A percentile compares a stretch with the other conserved stretches of the same genome.
phyloP scores from a whole-genome alignment of 2,797 vertebrate species.

The Chelmon rostratus region DNA sequence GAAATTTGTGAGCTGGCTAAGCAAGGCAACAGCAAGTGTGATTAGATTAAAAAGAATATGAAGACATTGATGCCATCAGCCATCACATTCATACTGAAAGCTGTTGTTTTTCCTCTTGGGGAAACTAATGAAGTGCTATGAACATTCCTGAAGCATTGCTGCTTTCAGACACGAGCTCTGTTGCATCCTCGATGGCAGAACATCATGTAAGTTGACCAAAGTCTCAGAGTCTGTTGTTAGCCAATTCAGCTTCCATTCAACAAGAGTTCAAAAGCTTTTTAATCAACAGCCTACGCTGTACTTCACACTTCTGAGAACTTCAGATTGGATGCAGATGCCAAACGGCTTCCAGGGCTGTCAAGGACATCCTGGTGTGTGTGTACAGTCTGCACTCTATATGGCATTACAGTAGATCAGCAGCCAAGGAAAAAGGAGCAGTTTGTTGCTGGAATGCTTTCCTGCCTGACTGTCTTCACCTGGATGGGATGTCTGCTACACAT shows the following conservation, averaged over 20 bases:
- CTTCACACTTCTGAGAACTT: slow-evolving; percentile 10
- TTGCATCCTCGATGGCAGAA: slow-evolving; percentile 8
- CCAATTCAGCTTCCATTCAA: slow-evolving; percentile 8
- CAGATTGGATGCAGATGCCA: slow-evolving; percentile 25
- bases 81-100: background rate
- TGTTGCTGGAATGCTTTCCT: slow-evolving; percentile 3
- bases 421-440: slow-evolving; percentile 19
- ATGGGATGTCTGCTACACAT: background rate
- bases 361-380: slow-evolving; percentile 24
- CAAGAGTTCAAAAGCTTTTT: background rate
- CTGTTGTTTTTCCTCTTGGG: background rate
- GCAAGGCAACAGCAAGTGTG: background rate
- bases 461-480: slow-evolving; percentile 35
- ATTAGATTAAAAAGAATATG: background rate
- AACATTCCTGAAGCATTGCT: background rate
- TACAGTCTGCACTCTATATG: slow-evolving; percentile 18
- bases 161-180: background rate
- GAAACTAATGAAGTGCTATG: background rate
- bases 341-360: slow-evolving; percentile 19
- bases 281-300: slow-evolving; percentile 6
- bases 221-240: slow-evolving; percentile 5
- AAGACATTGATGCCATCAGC: background rate
- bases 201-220: slow-evolving; percentile 19
- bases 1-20: background rate
- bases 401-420: slow-evolving; percentile 31